Base-by-base conservation (phyloP, 2,113 vertebrate genomes). In the Ictidomys tridecemlineatus region DNA sequence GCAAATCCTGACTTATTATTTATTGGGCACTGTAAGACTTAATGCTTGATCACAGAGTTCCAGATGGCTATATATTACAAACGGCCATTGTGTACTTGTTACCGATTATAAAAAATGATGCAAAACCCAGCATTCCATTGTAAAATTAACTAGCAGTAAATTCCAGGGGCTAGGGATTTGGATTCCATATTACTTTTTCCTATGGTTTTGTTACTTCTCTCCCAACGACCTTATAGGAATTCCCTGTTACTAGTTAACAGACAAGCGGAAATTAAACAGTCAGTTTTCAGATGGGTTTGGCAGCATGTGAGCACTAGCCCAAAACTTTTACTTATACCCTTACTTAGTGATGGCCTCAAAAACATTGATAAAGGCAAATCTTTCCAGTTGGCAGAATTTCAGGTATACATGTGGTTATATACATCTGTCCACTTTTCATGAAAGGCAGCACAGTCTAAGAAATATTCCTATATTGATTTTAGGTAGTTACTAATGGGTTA, bases 131-230 rank as follows among this genome's bases (percentile, higher is more conserved):
- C 16, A 74, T 91, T 74, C 80, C 56, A 80, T 26, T 86, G 26
- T 48, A 86, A 91, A 93, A 67, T 26, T 39, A 80, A 86, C 82
- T 67, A 80, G 26, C 85, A 90, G 79, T 85, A 65, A 85, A 93
- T 80, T 86, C 26, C 34, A 85, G 8, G 56, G 48, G 42, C 32
- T 56, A 58, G 39, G 58, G 56, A 80, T 48, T 48, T 53, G 34
- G 56, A 93, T 74, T 22, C 45, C 42, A 85, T 7, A 73, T 53
- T 65, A 65, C 39, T n/a, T 79, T 11, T 90, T 80, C 32, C 34
- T 86, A 58, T 1, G 80, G 53, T 83, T 91, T 39, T 28, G 80
- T 37, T 28, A 61, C 34, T 26, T 37, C 1, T 17, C 32, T 16
- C 9, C 53, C n/a, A 79, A 32, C 45, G 82, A 18, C 20, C 56